Base-by-base conservation (phyloP, 2,888 invertebrate species). In the Diadegma fenestrale region DNA sequence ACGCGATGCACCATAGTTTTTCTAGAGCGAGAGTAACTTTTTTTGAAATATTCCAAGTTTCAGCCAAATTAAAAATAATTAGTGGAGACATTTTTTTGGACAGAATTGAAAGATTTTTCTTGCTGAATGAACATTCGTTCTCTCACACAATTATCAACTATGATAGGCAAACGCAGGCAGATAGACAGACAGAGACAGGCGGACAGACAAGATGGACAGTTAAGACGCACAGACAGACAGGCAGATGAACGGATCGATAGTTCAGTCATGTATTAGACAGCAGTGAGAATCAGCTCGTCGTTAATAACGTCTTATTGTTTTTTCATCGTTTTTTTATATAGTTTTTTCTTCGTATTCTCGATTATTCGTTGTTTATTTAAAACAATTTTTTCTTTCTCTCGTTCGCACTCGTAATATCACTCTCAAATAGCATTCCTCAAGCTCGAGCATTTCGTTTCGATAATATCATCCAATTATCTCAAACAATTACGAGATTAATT, bases 301-400 rank as follows among this genome's bases (percentile, higher is more conserved):
- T 88, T 86, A 87, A 89, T 86, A 89, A 91, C 86, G 87, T 88
- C 80, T 72, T 66, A 58, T 14, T 58, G 58, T 58, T 26, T 41
- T 41, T 51, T 54, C 33, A n/a, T n/a, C n/a, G n/a, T 54, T 78
- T 71, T 82, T 72, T 68, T 69, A 63, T 37, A 37, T 37, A 37
- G 37, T 51, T 43, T 75, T 76, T 76, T 84, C 73, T 80, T 71
- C 68, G 48, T 85, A 73, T 87, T 89, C 87, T 90, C 90, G 87
- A 82, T 91, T 88, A 91, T 92, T 92, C 92, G 92, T 92, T 91
- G 91, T 91, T 91, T 90, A 90, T 92, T 90, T 89, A 89, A 91
- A 91, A 91, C 88, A 89, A 90, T 88, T 84, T 85, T 86, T 81
- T 43, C 43, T 64, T 26, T 82, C 45, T 48, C 72, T 48, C 51